A percentile compares a stretch with the other conserved stretches of the same genome.
Conservation (phyloP, 2,797 vertebrate species). For the Streptopelia turtur region DNA sequence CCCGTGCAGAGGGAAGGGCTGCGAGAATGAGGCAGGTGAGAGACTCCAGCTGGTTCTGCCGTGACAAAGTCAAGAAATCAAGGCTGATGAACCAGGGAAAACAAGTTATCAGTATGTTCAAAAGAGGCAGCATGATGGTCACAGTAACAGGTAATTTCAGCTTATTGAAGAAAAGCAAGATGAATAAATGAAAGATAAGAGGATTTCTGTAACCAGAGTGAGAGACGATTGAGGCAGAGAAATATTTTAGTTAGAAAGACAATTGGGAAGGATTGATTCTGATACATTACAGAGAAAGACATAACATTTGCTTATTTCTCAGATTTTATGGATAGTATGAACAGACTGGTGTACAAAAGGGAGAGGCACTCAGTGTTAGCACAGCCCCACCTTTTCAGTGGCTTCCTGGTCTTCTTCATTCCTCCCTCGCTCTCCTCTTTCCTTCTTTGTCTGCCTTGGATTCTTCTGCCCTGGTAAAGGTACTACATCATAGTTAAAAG, state of each 20-base stretch:
- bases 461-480: background rate
- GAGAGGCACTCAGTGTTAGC: background rate
- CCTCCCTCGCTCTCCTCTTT: background rate
- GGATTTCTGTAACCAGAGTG: background rate
- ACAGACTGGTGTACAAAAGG: background rate
- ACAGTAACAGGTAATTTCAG: background rate
- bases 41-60: accelerated
- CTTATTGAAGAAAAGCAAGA: background rate
- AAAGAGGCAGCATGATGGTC: background rate
- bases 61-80: background rate
- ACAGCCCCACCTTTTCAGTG: background rate
- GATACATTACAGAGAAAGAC: background rate
- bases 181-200: background rate
- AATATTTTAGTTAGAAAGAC: background rate
- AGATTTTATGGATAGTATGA: background rate
- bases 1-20: background rate
- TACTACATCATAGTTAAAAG: background rate
- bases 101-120: background rate
- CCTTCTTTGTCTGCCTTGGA: background rate
- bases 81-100: background rate
- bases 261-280: background rate
- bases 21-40: background rate
- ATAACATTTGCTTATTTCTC: background rate
- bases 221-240: background rate
- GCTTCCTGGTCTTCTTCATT: background rate